Evolutionary conservation across 2,797 vertebrate species (phyloP).

Genomic region (Lithobates sylvaticus): DNA sequence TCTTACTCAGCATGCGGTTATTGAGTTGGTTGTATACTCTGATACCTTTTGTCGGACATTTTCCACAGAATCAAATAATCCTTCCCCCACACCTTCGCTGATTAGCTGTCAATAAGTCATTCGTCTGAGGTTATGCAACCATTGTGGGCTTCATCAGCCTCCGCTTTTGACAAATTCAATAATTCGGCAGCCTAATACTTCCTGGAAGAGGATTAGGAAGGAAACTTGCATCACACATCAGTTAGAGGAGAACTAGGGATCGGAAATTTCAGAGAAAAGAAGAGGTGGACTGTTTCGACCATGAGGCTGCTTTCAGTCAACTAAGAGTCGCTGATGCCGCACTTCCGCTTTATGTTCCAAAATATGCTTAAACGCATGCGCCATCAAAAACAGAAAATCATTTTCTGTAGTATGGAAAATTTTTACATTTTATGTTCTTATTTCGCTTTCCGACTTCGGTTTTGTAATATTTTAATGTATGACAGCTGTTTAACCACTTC

Average conservation of each 20-base stretch:
- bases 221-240: conserved; percentile 61
- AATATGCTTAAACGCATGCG: too few species aligned
- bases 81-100: conserved; percentile 32
- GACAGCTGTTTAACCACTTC: too few species aligned
- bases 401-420: too few species aligned
- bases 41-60: conserved; percentile 1
- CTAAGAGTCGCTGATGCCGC: too few species aligned
- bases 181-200: neutral
- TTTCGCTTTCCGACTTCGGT: too few species aligned
- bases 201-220: conserved; percentile 38
- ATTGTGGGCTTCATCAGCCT: conserved; percentile 23
- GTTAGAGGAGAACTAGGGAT: conserved; percentile 69
- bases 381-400: too few species aligned
- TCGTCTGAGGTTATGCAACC: neutral
- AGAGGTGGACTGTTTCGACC: conserved; percentile 16
- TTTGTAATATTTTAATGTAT: too few species aligned
- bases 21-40: neutral
- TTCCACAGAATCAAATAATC: conserved; percentile 44
- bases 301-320: neutral
- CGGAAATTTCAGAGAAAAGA: conserved; percentile 69
- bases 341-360: too few species aligned
- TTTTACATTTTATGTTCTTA: too few species aligned
- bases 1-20: conserved; percentile 48
- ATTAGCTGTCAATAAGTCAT: conserved; percentile 30
- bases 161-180: conserved; percentile 11